Evolutionary conservation across 1,140 invertebrate genomes (phyloP), one percentile per base, ranked within the genome.

Genomic region (Ephestia elutella): DNA sequence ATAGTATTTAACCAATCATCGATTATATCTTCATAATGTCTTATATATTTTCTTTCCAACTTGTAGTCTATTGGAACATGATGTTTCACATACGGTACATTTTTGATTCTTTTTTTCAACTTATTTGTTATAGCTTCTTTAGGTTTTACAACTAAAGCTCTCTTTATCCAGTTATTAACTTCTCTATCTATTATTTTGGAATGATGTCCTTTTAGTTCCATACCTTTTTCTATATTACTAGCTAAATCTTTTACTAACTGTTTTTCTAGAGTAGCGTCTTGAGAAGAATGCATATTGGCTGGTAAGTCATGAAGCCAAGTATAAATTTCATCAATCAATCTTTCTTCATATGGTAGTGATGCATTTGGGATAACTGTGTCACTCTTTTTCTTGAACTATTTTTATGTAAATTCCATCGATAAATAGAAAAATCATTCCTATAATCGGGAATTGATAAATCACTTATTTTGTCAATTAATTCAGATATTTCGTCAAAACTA

Each of bases 261-360:
- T 11, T 49, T 21, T 30, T 19, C 21, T 17, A 28, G 1, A 20
- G 7, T 32, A 20, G 44, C 30, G 32, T 50, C 21, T 20, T 50
- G 17, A 25, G 30, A 11, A 7, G 15, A 30, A n/a, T n/a, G 17
- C 10, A 60, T 25, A 50, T 56, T 10, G n/a, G 20, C 17, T 5
- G 59, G 54, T 55, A 60, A 32, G 1, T 60, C 38, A 50, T 56
- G 15, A 38, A 60, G 18, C 59, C 59, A 60, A 20, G 25, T 20
- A 50, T 44, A 60, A 49, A 60, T 50, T 55, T 55, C 53, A 13
- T 60, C 59, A 19, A 19, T 9, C 11, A 60, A 35, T 13, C n/a
- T 53, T 17, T 55, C 53, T n/a, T 19, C 18, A 18, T 32, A 55
- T 0, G 17, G 49, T 50, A 20, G 17, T 11, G 49, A 19, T 11